Evolutionary conservation across 2,797 vertebrate genomes (phyloP).

Genomic region (Sandelia bainsii): DNA sequence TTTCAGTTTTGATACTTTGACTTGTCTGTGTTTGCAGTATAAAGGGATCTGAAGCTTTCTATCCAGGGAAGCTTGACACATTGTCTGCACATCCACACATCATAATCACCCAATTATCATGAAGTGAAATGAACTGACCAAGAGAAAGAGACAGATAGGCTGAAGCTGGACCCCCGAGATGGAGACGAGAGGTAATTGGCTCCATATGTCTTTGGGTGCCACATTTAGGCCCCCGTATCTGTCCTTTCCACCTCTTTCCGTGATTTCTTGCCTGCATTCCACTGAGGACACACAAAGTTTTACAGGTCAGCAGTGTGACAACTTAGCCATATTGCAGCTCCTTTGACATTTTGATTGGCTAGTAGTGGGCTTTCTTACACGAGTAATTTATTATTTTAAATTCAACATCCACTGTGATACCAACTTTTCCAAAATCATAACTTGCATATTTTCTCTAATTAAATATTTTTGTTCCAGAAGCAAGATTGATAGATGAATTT

Average conservation of each 20-base stretch:
- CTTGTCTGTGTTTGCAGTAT: not conserved
- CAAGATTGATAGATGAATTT: too few species aligned
- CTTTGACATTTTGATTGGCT: not conserved
- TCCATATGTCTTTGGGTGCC: constrained; percentile 62
- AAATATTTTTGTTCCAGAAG: too few species aligned
- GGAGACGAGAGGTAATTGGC: constrained; percentile 48
- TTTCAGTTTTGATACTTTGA: not conserved
- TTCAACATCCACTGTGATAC: too few species aligned
- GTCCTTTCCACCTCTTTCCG: constrained; percentile 42
- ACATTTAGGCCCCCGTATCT: constrained; percentile 46
- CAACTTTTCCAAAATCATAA: too few species aligned
- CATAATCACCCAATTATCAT: constrained; percentile 32
- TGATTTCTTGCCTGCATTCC: constrained; percentile 46
- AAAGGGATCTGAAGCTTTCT: not conserved
- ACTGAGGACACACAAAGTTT: constrained; percentile 21
- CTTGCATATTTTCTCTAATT: too few species aligned
- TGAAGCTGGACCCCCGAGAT: constrained; percentile 34
- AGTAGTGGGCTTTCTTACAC: too few species aligned
- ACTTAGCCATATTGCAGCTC: not conserved
- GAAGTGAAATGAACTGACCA: constrained; percentile 23
- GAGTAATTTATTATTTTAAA: too few species aligned
- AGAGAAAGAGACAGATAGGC: constrained; percentile 28
- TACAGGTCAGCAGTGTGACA: not conserved
- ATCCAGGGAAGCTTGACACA: not conserved
- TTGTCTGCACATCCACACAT: constrained; percentile 10